Evolutionary conservation across 2,797 vertebrate genomes (phyloP).

Genomic region (Phaenicophaeus curvirostris): DNA sequence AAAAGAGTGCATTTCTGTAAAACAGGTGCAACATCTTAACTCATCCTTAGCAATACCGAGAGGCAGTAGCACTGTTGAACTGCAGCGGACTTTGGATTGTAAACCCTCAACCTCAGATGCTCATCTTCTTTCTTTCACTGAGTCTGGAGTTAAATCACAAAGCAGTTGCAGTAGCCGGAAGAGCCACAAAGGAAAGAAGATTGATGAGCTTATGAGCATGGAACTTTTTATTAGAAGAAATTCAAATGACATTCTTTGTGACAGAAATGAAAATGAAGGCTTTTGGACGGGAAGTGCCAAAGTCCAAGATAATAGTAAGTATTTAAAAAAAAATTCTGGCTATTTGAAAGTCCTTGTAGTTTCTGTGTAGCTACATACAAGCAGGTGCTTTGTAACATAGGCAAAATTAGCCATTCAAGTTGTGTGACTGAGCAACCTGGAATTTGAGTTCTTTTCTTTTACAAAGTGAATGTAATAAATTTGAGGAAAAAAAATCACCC

Average conservation of each 20-base stretch:
- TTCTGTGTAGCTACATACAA: neutral
- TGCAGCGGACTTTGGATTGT: constrained; percentile 71
- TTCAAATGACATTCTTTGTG: constrained; percentile 55
- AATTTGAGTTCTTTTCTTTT: neutral
- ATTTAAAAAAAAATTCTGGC: neutral
- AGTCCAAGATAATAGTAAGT: constrained; percentile 74
- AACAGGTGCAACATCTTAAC: constrained; percentile 27
- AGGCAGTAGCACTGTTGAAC: constrained; percentile 27
- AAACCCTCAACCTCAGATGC: constrained; percentile 70
- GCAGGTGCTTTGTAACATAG: fast-evolving
- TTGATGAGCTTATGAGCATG: constrained; percentile 46
- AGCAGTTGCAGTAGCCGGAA: constrained; percentile 9
- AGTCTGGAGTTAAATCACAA: constrained; percentile 55
- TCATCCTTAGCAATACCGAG: constrained; percentile 50
- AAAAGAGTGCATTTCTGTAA: constrained; percentile 53
- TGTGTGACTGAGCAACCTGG: neutral
- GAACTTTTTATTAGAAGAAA: constrained; percentile 57
- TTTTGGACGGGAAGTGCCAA: constrained; percentile 71
- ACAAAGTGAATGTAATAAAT: neutral
- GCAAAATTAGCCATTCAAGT: neutral
- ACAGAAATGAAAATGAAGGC: constrained; percentile 68
- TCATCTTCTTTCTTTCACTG: constrained; percentile 27
- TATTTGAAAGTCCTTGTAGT: neutral
- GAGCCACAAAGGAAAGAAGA: constrained; percentile 53
- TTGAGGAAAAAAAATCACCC: neutral